Evolutionary conservation across 2,797 vertebrate species (phyloP).

Genomic region (Gymnoscopelus braueri): DNA sequence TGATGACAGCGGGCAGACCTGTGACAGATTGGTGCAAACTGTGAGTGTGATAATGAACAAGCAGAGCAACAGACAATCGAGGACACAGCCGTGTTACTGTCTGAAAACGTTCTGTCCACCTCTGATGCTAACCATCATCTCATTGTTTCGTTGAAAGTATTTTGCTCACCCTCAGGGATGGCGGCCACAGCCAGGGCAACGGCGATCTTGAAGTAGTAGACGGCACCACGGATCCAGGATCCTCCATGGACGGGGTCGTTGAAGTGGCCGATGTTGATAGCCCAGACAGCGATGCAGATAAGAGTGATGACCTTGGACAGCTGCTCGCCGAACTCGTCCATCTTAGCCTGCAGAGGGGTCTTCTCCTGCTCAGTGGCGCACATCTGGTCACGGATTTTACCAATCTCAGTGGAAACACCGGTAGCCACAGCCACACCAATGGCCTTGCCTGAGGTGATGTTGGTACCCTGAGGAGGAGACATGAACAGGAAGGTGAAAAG

Average conservation of each 20-base stretch:
- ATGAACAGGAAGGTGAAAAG: neutral
- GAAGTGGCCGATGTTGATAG: slow-evolving; percentile 98
- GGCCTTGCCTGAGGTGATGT: slow-evolving; percentile 93
- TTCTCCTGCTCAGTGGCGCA: slow-evolving; percentile 95
- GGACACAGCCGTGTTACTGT: too few relatives aligned
- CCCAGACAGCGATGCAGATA: slow-evolving; percentile 96
- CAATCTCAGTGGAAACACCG: slow-evolving; percentile 92
- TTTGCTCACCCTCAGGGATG: slow-evolving; percentile 89
- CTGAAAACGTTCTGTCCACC: too few relatives aligned
- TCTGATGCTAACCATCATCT: too few relatives aligned
- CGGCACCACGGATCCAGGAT: slow-evolving; percentile 94
- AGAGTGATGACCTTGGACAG: slow-evolving; percentile 96
- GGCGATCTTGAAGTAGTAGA: slow-evolving; percentile 98
- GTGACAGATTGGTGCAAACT: slow-evolving; percentile 10
- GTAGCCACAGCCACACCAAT: slow-evolving; percentile 89
- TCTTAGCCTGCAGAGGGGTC: slow-evolving; percentile 95
- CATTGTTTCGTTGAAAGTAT: neutral
- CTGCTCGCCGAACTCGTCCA: slow-evolving; percentile 97
- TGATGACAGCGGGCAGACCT: slow-evolving; percentile 96
- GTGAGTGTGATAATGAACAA: slow-evolving; percentile 15
- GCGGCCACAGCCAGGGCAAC: slow-evolving; percentile 94
- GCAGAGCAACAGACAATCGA: too few relatives aligned
- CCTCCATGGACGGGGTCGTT: slow-evolving; percentile 95
- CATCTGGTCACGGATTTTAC: slow-evolving; percentile 98
- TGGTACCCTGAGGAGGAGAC: slow-evolving; percentile 85